Evolutionary conservation across 2,888 invertebrate species (phyloP).

Genomic region (Pammene fasciana): DNA sequence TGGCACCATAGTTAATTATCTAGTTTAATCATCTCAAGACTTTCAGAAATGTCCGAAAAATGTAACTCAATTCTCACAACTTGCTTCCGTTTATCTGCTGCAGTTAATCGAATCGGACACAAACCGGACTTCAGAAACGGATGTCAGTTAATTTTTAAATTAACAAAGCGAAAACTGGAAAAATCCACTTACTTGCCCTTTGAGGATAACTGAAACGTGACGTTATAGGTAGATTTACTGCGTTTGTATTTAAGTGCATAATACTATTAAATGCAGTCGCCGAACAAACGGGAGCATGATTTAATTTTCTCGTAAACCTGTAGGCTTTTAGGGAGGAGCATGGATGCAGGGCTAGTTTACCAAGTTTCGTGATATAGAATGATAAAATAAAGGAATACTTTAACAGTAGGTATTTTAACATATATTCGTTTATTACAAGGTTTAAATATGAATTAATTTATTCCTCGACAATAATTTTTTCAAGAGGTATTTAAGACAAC

Average conservation of each 20-base stretch:
- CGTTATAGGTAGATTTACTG: slow-evolving; percentile 2
- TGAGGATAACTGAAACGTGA: slow-evolving; percentile 17
- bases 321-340: slow-evolving; percentile 1
- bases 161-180: slow-evolving; percentile 16
- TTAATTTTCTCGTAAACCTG: slow-evolving; percentile 32
- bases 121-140: slow-evolving; percentile 6
- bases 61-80: neutral
- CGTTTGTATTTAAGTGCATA: slow-evolving; percentile 8
- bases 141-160: slow-evolving; percentile 13
- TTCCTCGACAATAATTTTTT: too few relatives aligned
- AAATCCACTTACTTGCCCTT: slow-evolving; percentile 11
- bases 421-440: too few relatives aligned
- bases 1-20: too few relatives aligned
- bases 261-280: slow-evolving; percentile 20
- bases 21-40: too few relatives aligned
- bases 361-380: too few relatives aligned
- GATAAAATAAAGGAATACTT: too few relatives aligned
- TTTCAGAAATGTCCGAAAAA: too few relatives aligned
- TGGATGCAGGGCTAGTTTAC: neutral
- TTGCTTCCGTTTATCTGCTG: slow-evolving; percentile 3
- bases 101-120: slow-evolving; percentile 9
- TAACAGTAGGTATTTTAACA: too few relatives aligned
- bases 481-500: too few relatives aligned
- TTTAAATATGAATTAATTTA: too few relatives aligned
- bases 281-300: slow-evolving; percentile 27